A percentile compares a stretch with the other conserved stretches of the same genome.
Evolutionary conservation across 1,140 invertebrate species (phyloP).

Genomic region (Helicoverpa zea): DNA sequence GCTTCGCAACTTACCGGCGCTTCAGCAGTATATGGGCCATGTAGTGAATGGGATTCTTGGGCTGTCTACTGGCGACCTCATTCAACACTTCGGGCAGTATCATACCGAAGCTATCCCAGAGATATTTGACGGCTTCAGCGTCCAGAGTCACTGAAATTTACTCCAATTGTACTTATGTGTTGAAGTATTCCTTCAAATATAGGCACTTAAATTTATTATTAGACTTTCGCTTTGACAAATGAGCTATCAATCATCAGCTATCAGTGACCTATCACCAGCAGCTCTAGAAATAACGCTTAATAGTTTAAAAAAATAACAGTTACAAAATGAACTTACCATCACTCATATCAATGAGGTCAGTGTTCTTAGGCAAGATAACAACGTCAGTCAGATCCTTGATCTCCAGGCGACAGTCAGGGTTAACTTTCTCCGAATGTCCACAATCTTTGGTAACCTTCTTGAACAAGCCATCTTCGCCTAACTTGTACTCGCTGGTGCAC

Average conservation of each 20-base stretch:
- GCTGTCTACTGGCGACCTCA: conserved; percentile 63
- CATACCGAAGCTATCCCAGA: conserved; percentile 73
- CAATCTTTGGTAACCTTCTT: conserved; percentile 67
- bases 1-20: conserved; percentile 62
- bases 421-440: conserved; percentile 62
- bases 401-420: conserved; percentile 58
- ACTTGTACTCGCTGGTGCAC: conserved; percentile 68
- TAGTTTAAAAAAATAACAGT: no score
- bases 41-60: conserved; percentile 73
- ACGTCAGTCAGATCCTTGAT: conserved; percentile 59
- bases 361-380: conserved; percentile 55
- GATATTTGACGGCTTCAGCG: conserved; percentile 64
- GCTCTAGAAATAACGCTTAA: no score
- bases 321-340: conserved; percentile 52
- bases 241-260: no score
- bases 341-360: conserved; percentile 61
- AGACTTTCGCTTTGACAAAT: no score
- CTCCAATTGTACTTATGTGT: no score
- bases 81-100: conserved; percentile 67
- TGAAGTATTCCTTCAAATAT: no score
- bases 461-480: conserved; percentile 58
- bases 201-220: no score
- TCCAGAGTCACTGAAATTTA: conserved; percentile 62
- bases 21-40: conserved; percentile 69
- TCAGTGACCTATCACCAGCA: no score